Evolutionary conservation across 1,140 invertebrate genomes (phyloP), one percentile per base, ranked within the genome.

Genomic region (Subanguina moxae): DNA sequence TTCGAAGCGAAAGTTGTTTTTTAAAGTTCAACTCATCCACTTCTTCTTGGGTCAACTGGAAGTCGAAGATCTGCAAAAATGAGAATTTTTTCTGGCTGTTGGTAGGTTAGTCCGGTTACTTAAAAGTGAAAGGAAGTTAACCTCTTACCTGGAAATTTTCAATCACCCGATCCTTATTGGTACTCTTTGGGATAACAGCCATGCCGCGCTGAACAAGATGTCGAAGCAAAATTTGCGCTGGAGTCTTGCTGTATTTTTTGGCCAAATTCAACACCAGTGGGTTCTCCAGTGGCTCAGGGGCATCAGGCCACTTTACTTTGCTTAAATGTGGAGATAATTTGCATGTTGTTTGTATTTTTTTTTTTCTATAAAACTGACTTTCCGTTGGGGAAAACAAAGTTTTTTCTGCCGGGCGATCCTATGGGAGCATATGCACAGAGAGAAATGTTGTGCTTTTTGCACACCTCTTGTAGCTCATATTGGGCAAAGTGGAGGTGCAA

Each of bases 161-260:
- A 45, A 76, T 58, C 48, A 85, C 82, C 42, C 83, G 74, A 23
- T 70, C 68, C 13, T 78, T 76, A 38, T 78, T 84, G 42, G 78
- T 71, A 28, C 81, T 84, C 61, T 85, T 85, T 57, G 85, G 84
- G 69, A 86, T 83, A 13, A 84, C 73, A 23, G 74, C 72, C 23
- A 83, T 73, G 8, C 78, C 81, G 52, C 82, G 76, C 62, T 85
- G 82, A 5, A 73, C 45, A 19, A 75, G 38, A 52, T 78, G 66
- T n/a, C 68, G 62, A n/a, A 76, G 30, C 42, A 63, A 25, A 46
- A 91, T 83, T 83, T 90, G 89, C 7, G 88, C 87, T 57, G 87
- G 83, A 11, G 86, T 85, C 74, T 87, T 87, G 0, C 85, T 78
- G 32, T 88, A 80, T 73, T 86, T 85, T 11, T 83, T 74, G 9